Evolutionary conservation across 2,113 vertebrate species (phyloP).

Genomic region (Epinephelus cyanopodus): DNA sequence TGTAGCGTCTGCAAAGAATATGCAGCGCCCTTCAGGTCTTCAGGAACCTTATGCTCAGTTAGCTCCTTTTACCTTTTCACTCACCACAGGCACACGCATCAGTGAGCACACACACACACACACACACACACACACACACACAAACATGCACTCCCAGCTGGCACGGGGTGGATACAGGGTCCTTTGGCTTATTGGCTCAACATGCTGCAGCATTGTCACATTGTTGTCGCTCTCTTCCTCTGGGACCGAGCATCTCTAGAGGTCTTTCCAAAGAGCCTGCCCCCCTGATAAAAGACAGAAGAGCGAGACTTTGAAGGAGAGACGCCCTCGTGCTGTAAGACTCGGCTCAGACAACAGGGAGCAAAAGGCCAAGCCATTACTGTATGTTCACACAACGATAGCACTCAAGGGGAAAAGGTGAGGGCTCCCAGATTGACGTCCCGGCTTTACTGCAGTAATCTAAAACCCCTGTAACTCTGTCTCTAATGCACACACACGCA

Average conservation of each 20-base stretch:
- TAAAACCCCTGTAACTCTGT: slow-evolving; percentile 38
- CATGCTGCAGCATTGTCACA: slow-evolving; percentile 43
- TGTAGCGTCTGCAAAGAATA: slow-evolving; percentile 28
- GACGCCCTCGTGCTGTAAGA: slow-evolving; percentile 16
- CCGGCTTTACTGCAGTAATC: slow-evolving; percentile 70
- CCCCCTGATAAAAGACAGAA: slow-evolving; percentile 48
- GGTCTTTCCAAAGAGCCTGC: slow-evolving; percentile 38
- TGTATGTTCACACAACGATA: slow-evolving; percentile 41
- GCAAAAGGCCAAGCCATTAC: slow-evolving; percentile 46
- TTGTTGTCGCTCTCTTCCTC: slow-evolving; percentile 43
- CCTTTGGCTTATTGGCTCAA: slow-evolving; percentile 36
- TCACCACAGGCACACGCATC: slow-evolving; percentile 1
- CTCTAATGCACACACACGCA: slow-evolving; percentile 6
- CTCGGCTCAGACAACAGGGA: slow-evolving; percentile 37
- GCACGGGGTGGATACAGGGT: slow-evolving; percentile 11
- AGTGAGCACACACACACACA: slow-evolving; percentile 5
- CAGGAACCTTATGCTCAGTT: background rate
- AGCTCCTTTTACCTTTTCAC: slow-evolving; percentile 6
- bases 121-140: slow-evolving; percentile 25
- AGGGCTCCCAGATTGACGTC: slow-evolving; percentile 51
- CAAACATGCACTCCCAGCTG: slow-evolving; percentile 33
- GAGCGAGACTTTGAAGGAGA: slow-evolving; percentile 25
- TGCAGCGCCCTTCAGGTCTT: slow-evolving; percentile 15
- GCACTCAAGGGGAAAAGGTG: slow-evolving; percentile 56
- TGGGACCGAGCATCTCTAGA: slow-evolving; percentile 34